phyloP scores from a whole-genome alignment of 64 coral and sea anemone species.

The Pocillopora damicornis region DNA sequence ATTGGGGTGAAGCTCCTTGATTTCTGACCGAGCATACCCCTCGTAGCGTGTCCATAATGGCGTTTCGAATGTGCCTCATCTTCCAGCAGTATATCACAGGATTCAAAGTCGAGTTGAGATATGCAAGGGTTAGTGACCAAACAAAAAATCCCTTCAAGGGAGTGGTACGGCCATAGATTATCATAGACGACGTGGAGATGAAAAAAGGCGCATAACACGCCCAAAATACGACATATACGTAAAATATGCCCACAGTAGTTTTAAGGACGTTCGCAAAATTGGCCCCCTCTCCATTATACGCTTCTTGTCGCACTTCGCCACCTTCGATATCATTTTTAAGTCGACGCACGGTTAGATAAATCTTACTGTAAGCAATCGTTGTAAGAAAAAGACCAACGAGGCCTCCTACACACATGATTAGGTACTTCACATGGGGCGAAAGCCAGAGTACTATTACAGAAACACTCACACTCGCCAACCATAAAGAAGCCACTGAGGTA shows the following conservation, averaged over 20 bases:
- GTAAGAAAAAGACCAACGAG: background rate
- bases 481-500: background rate
- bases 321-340: slow-evolving; percentile 10
- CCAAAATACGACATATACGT: slow-evolving; percentile 21
- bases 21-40: background rate
- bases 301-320: background rate
- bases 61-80: background rate
- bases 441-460: background rate
- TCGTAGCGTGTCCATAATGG: background rate
- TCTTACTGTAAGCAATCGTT: background rate
- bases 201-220: background rate
- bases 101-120: background rate
- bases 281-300: background rate
- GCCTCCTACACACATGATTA: background rate
- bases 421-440: slow-evolving; percentile 1
- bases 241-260: background rate
- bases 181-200: background rate
- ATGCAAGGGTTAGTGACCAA: background rate
- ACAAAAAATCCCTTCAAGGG: background rate
- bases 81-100: background rate
- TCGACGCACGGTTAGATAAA: background rate
- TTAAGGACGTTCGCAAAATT: slow-evolving; percentile 1
- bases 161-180: background rate
- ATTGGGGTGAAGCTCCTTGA: background rate
- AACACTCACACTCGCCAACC: background rate